Percentiles rank a stretch among this genome's conserved stretches.
These are phyloP conservation scores for Bombus affinis DNA, from an alignment of 1,140 invertebrate genomes.

Conservation along the genomic window DNA sequence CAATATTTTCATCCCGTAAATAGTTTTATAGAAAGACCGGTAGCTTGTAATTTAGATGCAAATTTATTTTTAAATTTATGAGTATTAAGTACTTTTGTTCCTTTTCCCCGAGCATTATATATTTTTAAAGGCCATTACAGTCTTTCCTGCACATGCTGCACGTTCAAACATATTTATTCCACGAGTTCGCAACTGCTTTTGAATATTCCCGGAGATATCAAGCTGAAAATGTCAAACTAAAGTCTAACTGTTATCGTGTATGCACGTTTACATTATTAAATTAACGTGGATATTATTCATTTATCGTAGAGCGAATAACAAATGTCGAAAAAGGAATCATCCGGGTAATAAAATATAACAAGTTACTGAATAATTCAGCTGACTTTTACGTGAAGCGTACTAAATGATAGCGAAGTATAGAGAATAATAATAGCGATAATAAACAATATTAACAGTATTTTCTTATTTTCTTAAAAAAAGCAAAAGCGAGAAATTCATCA, in stretches of 20 bases:
- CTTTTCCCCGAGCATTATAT: background rate
- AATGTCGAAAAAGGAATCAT: background rate
- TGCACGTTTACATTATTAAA: background rate
- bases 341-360: background rate
- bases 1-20: too few species aligned
- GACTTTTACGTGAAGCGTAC: background rate
- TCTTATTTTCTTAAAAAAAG: background rate
- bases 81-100: too few species aligned
- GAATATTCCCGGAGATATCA: background rate
- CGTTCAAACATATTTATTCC: background rate
- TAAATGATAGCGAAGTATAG: background rate
- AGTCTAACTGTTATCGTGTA: background rate
- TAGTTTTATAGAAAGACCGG: too few species aligned
- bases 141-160: background rate
- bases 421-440: too few species aligned
- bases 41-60: too few species aligned
- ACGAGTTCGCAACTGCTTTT: background rate
- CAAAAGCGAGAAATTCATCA: conserved; percentile 12
- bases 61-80: too few species aligned
- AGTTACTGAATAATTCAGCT: background rate
- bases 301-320: background rate
- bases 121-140: background rate
- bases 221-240: background rate
- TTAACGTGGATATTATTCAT: background rate
- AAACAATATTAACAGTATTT: background rate